phyloP scores from a whole-genome alignment of 2,888 invertebrate species.

The Dryocosmus kuriphilus region DNA sequence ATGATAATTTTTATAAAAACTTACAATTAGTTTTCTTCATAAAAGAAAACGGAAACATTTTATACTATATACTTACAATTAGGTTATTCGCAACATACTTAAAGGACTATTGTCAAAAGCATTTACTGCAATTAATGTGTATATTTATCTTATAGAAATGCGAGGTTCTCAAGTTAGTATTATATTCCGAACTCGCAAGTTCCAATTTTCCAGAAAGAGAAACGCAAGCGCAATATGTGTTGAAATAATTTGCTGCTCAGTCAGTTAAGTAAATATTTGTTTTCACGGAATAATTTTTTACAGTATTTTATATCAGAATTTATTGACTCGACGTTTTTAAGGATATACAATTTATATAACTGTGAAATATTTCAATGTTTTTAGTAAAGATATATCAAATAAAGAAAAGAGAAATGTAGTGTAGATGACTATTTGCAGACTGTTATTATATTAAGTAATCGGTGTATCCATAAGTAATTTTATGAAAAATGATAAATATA shows the following conservation, averaged over 20 bases:
- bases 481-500: conserved; percentile 3
- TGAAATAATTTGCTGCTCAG: neutral
- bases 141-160: too few relatives aligned
- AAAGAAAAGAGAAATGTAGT: neutral
- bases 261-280: conserved; percentile 3
- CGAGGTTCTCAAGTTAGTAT: neutral
- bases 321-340: neutral
- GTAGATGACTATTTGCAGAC: neutral
- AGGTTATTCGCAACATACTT: neutral
- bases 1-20: neutral
- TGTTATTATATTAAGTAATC: conserved; percentile 1
- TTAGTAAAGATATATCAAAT: neutral
- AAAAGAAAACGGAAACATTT: neutral
- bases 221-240: neutral
- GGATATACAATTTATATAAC: neutral
- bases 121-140: too few relatives aligned
- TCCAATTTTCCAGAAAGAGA: neutral
- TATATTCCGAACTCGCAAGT: neutral
- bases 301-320: conserved; percentile 1
- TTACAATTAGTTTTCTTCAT: neutral
- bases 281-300: neutral
- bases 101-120: neutral
- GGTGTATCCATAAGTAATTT: neutral
- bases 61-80: neutral
- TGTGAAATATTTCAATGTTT: neutral